Base-by-base conservation (phyloP, 2,113 vertebrate species). In the Brachyhypopomus gauderio region DNA sequence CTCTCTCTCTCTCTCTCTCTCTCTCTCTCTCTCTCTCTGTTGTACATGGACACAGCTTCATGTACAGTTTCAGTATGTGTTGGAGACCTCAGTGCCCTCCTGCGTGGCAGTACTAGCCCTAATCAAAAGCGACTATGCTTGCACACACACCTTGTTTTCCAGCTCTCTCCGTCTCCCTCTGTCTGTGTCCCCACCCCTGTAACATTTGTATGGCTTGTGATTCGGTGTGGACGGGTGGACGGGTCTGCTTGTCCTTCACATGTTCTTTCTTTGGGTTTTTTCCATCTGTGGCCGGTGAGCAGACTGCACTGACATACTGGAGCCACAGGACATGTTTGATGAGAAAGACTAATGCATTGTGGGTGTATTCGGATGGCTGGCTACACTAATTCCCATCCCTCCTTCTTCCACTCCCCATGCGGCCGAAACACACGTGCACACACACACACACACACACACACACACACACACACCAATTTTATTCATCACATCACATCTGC, bases 321-420 rank as follows among this genome's bases (percentile, higher is more conserved):
- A 55, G 38, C 72, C 45, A 36, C 55, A 55, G 60, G 45, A 22
- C 60, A 73, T 20, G 17, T 73, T 63, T 73, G 60, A 23, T 2
- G 19, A 74, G 71, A 56, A 66, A 62, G 72, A 86, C 81, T 84
- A 34, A 72, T 88, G 85, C 81, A 85, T 87, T 83, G 78, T 83
- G 82, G 84, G 76, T 84, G 80, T 83, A 88, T 84, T 81, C 84
- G 79, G 80, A 87, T 88, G 80, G 79, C 88, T 81, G 82, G 56
- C 27, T 82, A 77, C 84, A 14, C 77, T 6, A 52, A 52, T 36
- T 88, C 86, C 86, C 86, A 86, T 86, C 88, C 87, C 11, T 1
- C 45, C 45, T 52, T 52, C 41, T 52, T 11, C 9, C 12, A 14
- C 45, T 52, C 45, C 12, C 0, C 12, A 14, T 14, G 45, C 12